A percentile compares a stretch with the other conserved stretches of the same genome.
Conservation (phyloP, 2,797 vertebrate genomes). For the Myiotriccus ornatus region DNA sequence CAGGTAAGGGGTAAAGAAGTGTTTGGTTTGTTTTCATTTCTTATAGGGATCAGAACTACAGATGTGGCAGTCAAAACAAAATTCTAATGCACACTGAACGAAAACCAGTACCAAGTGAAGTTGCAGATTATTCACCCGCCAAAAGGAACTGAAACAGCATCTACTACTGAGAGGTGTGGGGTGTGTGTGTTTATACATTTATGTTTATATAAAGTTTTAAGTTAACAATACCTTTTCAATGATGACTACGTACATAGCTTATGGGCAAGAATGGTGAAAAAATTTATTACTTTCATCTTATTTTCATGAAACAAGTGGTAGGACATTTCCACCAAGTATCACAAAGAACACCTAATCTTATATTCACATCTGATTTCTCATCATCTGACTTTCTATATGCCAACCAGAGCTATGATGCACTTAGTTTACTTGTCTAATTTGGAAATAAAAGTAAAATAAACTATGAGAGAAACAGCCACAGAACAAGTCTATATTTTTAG, state of each 20-base stretch:
- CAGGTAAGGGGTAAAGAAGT: constrained; percentile 19
- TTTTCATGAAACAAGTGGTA: background rate
- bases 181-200: background rate
- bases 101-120: background rate
- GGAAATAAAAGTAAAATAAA: background rate
- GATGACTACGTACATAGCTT: background rate
- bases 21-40: background rate
- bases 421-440: background rate
- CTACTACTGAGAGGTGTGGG: background rate
- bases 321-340: background rate
- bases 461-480: background rate
- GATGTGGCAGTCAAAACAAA: background rate
- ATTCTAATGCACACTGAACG: background rate
- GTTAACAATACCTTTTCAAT: background rate
- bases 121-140: background rate
- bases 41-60: background rate
- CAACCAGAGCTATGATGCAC: background rate
- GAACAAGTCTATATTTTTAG: background rate
- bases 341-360: background rate
- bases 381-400: background rate
- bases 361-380: background rate
- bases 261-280: background rate
- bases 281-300: background rate
- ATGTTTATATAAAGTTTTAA: background rate
- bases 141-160: background rate